Evolutionary conservation across 2,797 vertebrate genomes (phyloP), one percentile per base, ranked within the genome.

Genomic region (Passerculus sandwichensis): DNA sequence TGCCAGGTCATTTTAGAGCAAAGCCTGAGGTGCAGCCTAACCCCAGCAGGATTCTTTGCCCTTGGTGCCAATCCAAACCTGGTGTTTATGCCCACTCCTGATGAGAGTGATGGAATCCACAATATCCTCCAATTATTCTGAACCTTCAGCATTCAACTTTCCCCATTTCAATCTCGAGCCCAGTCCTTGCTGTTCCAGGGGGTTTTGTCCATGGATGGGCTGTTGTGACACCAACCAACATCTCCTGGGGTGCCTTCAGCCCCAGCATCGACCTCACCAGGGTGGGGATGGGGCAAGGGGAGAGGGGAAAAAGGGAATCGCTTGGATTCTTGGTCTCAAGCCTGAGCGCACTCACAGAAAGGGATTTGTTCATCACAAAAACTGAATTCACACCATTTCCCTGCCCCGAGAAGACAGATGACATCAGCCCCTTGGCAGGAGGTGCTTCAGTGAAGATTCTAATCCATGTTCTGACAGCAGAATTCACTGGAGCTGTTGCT

Each of bases 401-500:
- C 83, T 76, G 91, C 85, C 48, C 66, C 0, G 36, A 92, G 82
- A 93, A 93, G 89, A 92, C 88, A 94, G 92, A 97, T 92, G 91
- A 94, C 78, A 88, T 89, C 86, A 85, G 93, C 72, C 38, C 86
- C 95, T 92, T 80, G 83, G 93, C 96, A 96, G 85, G 93, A 96
- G 61, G 85, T 90, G 82, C 92, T 93, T 76, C 79, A 82, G 91
- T 92, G 93, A 87, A 78, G 75, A 89, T 53, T 25, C 76, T 91
- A 88, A 95, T 94, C 96, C 67, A 3, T 34, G 93, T 95, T 95
- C 92, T 95, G 85, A 97, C 95, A 97, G 94, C 89, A 96, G 72
- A 92, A 95, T 97, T 97, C 88, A 87, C 73, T 93, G 60, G 92
- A 95, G 94, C 96, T 94, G 96, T 94, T 97, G 96, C 95, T 96